Conservation (phyloP, 2,888 invertebrate genomes). For the Metalampra italica region DNA sequence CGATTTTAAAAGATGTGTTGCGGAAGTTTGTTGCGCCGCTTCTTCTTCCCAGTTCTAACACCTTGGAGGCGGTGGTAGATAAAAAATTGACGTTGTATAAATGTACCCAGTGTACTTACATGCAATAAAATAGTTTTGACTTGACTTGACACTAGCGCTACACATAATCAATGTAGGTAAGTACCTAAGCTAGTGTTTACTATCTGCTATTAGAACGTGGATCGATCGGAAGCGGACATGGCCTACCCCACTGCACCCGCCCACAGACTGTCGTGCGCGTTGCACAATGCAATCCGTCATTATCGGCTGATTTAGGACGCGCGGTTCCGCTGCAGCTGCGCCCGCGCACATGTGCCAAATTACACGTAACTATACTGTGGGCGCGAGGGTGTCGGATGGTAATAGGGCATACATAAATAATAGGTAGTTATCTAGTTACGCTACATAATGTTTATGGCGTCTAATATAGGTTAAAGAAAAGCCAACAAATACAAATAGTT, state of each 20-base stretch:
- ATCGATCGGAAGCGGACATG: constrained; percentile 68
- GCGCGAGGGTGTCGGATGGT: constrained; percentile 42
- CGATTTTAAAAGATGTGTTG: too few species aligned
- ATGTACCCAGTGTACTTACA: too few species aligned
- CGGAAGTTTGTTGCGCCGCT: too few species aligned
- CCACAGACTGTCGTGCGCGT: constrained; percentile 45
- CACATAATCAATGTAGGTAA: too few species aligned
- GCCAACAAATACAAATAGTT: too few species aligned
- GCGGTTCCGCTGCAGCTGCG: constrained; percentile 56
- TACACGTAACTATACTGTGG: constrained; percentile 17
- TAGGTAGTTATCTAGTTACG: constrained; percentile 17
- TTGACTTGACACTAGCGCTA: too few species aligned
- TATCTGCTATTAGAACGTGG: constrained; percentile 39
- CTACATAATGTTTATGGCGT: constrained; percentile 5
- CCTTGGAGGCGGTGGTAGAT: too few species aligned
- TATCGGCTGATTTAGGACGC: constrained; percentile 62
- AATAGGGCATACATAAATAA: constrained; percentile 31
- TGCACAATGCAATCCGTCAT: constrained; percentile 60
- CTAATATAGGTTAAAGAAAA: background rate
- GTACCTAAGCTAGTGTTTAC: too few species aligned
- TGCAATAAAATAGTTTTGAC: too few species aligned
- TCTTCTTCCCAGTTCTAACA: too few species aligned
- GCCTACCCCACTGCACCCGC: constrained; percentile 50
- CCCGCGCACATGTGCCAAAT: constrained; percentile 22
- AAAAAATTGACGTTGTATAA: too few species aligned